Base-by-base conservation (phyloP, 2,888 invertebrate genomes). In the Sminthurinus aureus region DNA sequence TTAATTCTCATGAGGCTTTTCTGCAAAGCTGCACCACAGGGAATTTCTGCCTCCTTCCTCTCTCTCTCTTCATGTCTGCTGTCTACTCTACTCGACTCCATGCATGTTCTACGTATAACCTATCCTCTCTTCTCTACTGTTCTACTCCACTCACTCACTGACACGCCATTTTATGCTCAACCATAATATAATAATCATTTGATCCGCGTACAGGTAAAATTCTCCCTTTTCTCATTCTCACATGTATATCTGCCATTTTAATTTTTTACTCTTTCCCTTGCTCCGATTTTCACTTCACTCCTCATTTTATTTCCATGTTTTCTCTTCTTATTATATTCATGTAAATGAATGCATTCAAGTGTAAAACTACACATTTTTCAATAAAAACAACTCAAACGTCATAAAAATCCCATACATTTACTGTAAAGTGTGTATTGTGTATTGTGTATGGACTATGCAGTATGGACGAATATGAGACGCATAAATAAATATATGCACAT, bases 1-100 rank as follows among this genome's bases (percentile, higher is more conserved):
- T 88, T 88, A 88, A 88, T 88, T 87, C 88, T 87, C 87, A 79
- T 81, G 87, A 87, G 88, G 85, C 87, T 84, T 75, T 71, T 50
- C 50, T 79, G 66, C 50, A 64, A 79, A 74, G 74, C 71, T 73
- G 51, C 71, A 67, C 79, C 79, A 69, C 69, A 67, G 79, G 79
- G 79, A 64, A 52, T 64, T 75, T 71, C 71, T 73, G 52, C 66
- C 20, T 71, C 67, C n/a, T 67, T 67, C 20, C 15, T 64, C 64
- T 64, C 64, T n/a, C n/a, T n/a, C 64, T 64, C 64, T n/a, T 8
- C 9, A 2, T 64, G 1, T 15, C 18, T 20, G 20, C n/a, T 69
- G 2, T 69, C 67, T 69, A 67, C 11, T 11, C 20, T n/a, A 18
- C 67, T 12, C 15, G 15, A 12, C 15, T 58, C 15, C 15, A 58